Evolutionary conservation across 2,888 invertebrate genomes (phyloP), one percentile per base, ranked within the genome.

Genomic region (Congeria kusceri): DNA sequence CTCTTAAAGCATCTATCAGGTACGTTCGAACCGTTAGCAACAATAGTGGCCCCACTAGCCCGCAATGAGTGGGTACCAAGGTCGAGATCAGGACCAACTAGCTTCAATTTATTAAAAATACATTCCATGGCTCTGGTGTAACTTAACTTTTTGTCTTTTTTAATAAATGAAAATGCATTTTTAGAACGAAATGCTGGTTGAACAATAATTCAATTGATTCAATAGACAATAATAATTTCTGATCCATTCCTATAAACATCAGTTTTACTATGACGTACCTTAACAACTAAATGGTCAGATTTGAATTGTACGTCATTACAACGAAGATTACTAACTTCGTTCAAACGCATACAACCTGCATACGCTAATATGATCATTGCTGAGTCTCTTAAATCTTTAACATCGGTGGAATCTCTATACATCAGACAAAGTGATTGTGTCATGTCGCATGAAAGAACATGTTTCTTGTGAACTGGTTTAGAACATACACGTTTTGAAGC

Each of bases 381-480:
- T 23, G 61, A 27, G 49, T 66, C 66, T 47, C 72, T 28, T 23
- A 72, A 5, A 32, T 65, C 56, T 18, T 57, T 39, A 47, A 72
- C 15, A 15, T 72, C 58, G 1, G 11, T 44, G 18, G 1, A 32
- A 18, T 58, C 32, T n/a, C 9, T 57, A 44, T 53, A 72, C 18
- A 46, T 47, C 15, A 61, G 27, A 66, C 75, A 75, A 11, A 82
- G 39, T 49, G 25, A 28, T 25, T 39, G 53, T 23, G 78, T 32
- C 63, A 73, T 78, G 4, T 78, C 59, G 18, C 47, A 44, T 7
- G 27, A 67, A 32, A 83, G 65, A 2, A 58, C 69, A 15, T 77
- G 76, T 59, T 76, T 78, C 49, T 68, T 77, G 7, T 28, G 4
- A 13, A 77, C 74, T 13, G 79, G 76, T 39, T 66, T 71, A 9